Evolutionary conservation across 2,113 vertebrate genomes (phyloP).

Genomic region (Ancistrus triradiatus): DNA sequence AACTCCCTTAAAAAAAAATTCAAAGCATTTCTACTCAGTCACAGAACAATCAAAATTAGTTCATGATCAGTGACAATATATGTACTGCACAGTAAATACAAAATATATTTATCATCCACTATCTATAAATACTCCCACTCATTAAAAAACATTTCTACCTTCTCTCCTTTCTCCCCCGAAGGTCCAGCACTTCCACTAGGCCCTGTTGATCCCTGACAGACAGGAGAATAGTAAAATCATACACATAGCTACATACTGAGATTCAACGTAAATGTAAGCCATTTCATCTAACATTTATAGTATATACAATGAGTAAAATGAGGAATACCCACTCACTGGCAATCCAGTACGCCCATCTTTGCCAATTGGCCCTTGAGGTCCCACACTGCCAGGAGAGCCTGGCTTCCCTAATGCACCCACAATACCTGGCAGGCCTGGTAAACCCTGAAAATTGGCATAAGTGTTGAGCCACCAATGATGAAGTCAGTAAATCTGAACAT

Average conservation of each 20-base stretch:
- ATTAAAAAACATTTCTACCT: slow-evolving; percentile 57
- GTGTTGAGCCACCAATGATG: background rate
- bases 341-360: slow-evolving; percentile 59
- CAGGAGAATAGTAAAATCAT: background rate
- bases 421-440: slow-evolving; percentile 54
- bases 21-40: background rate
- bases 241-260: no score
- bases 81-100: background rate
- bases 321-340: slow-evolving; percentile 67
- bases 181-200: slow-evolving; percentile 53
- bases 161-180: slow-evolving; percentile 64
- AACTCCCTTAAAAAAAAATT: slow-evolving; percentile 60
- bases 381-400: slow-evolving; percentile 60
- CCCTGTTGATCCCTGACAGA: slow-evolving; percentile 63
- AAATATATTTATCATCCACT: background rate
- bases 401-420: slow-evolving; percentile 57
- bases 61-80: background rate
- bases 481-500: background rate
- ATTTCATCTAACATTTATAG: no score
- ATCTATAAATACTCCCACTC: background rate
- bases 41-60: background rate
- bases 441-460: slow-evolving; percentile 56
- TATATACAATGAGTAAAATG: slow-evolving; percentile 7
- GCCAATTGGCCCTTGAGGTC: slow-evolving; percentile 57
- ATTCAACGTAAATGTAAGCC: no score